Percentiles rank a stretch among this genome's conserved stretches.
These are phyloP conservation scores for Stylophora pistillata DNA, from an alignment of 64 coral and sea anemone genomes.

Conservation along the genomic window DNA sequence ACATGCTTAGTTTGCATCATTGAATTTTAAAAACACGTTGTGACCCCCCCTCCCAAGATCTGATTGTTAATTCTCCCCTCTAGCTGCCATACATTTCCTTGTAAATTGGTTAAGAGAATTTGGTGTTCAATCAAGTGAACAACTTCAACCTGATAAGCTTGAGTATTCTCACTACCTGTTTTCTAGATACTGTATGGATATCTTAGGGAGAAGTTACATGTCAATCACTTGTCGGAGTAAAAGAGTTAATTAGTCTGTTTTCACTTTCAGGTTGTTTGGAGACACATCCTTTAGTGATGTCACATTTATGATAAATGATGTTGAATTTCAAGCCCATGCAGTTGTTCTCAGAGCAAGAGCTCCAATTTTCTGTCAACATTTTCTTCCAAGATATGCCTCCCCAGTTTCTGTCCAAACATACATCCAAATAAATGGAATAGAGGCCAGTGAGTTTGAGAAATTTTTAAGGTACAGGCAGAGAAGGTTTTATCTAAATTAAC, in stretches of 20 bases:
- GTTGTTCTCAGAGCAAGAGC: conserved; percentile 51
- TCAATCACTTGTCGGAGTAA: not conserved
- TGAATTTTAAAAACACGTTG: too few species aligned
- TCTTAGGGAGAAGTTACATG: not conserved
- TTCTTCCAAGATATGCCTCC: conserved; percentile 38
- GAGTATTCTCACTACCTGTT: too few species aligned
- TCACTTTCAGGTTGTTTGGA: conserved; percentile 44
- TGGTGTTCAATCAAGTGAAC: too few species aligned
- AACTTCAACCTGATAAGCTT: too few species aligned
- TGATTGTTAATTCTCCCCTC: too few species aligned
- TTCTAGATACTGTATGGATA: too few species aligned
- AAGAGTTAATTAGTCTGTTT: not conserved
- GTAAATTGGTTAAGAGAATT: too few species aligned
- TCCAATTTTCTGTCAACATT: conserved; percentile 46
- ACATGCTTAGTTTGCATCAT: too few species aligned
- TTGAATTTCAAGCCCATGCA: conserved; percentile 57
- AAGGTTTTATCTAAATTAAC: not conserved
- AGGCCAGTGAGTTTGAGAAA: conserved; percentile 40
- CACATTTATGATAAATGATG: conserved; percentile 31
- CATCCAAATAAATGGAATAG: conserved; percentile 57
- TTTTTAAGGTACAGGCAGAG: conserved; percentile 57
- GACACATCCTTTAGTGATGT: conserved; percentile 61
- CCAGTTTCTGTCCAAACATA: conserved; percentile 55
- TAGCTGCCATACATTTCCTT: too few species aligned
- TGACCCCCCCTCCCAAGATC: too few species aligned